Conservation (phyloP, 2,797 vertebrate genomes). For the Ciconia nigra region DNA sequence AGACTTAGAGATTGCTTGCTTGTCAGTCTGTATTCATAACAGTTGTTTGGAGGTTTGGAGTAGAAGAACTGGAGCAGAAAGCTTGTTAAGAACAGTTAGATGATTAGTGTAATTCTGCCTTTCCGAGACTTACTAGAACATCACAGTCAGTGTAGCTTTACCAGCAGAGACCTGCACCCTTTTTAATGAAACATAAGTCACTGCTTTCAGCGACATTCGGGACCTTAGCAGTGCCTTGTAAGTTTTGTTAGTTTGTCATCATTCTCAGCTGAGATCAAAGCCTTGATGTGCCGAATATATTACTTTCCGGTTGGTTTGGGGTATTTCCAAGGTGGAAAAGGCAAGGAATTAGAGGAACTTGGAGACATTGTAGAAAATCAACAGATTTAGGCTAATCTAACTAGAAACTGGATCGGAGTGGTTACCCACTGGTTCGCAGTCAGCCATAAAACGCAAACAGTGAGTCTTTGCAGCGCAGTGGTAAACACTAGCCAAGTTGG, state of each 20-base stretch:
- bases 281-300: rapidly evolving
- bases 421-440: neutral
- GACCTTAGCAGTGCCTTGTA: neutral
- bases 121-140: neutral
- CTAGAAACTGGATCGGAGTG: neutral
- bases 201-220: neutral
- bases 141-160: neutral
- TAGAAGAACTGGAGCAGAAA: neutral
- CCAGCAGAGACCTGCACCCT: neutral
- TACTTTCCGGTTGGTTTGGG: neutral
- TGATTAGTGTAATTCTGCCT: neutral
- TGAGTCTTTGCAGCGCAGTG: neutral
- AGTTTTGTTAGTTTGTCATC: neutral
- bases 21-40: neutral
- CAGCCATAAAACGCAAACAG: neutral
- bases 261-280: neutral
- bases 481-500: neutral
- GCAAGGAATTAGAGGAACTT: neutral
- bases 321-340: neutral
- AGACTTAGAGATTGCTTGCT: neutral
- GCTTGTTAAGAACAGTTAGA: neutral
- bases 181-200: neutral
- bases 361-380: neutral
- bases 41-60: neutral
- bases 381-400: neutral